Evolutionary conservation across 2,797 vertebrate genomes (phyloP).

Genomic region (Holocentrus rufus): DNA sequence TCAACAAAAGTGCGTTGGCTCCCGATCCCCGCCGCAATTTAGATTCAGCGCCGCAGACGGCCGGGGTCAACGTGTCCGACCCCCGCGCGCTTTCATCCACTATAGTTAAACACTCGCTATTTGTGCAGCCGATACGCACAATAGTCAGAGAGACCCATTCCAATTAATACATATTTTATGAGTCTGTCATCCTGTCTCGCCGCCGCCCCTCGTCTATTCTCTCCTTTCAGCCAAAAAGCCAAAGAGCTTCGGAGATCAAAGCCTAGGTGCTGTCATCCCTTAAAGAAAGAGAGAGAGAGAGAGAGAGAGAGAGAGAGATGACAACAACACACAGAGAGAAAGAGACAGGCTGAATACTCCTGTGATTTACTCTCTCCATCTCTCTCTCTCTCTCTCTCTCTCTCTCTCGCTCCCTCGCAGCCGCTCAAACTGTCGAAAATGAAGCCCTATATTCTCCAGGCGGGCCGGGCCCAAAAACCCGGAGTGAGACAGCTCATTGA

Average conservation of each 20-base stretch:
- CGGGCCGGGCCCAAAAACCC: conserved; percentile 8
- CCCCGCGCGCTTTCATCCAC: conserved; percentile 11
- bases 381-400: conserved; percentile 40
- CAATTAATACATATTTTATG: conserved; percentile 67
- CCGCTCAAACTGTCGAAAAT: conserved; percentile 25
- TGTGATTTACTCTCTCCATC: conserved; percentile 53
- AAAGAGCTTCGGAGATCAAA: conserved; percentile 63
- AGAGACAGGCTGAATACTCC: conserved; percentile 3
- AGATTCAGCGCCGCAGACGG: conserved; percentile 1
- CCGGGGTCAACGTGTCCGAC: conserved; percentile 19
- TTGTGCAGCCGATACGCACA: conserved; percentile 46
- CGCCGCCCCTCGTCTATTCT: conserved; percentile 29
- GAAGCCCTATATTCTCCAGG: conserved; percentile 20
- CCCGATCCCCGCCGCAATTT: background rate
- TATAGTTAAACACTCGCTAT: conserved; percentile 27
- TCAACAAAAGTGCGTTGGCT: conserved; percentile 3
- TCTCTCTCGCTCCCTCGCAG: background rate
- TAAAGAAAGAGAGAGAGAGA: conserved; percentile 39
- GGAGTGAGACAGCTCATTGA: conserved; percentile 14
- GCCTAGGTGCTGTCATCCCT: conserved; percentile 59
- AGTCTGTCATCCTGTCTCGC: conserved; percentile 50
- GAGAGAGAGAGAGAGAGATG: conserved; percentile 12
- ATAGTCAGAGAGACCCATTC: conserved; percentile 45
- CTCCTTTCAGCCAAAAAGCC: conserved; percentile 35
- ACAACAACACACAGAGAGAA: conserved; percentile 4